Evolutionary conservation across 2,888 invertebrate species (phyloP).

Genomic region (Erynnis tages): DNA sequence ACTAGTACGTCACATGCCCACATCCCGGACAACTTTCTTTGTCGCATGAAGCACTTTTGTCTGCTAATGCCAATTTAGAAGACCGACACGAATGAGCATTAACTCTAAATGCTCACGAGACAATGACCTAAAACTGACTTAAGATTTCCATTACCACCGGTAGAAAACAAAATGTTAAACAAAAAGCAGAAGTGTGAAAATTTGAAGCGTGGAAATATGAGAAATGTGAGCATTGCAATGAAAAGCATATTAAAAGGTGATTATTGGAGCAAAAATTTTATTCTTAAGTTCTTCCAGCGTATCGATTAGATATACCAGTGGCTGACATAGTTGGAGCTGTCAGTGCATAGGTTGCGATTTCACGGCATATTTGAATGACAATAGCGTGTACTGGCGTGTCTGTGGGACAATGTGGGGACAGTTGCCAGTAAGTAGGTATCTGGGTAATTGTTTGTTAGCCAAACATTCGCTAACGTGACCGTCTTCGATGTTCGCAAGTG

Average conservation of each 20-base stretch:
- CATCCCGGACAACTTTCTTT: constrained; percentile 1
- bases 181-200: background rate
- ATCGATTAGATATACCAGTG: background rate
- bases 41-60: background rate
- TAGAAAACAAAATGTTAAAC: too few relatives aligned
- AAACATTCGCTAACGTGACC: constrained; percentile 12
- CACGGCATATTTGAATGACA: constrained; percentile 48
- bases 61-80: constrained; percentile 1
- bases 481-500: background rate
- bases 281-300: too few relatives aligned
- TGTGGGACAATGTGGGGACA: constrained; percentile 35
- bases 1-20: too few relatives aligned
- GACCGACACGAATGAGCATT: background rate
- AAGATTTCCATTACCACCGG: too few relatives aligned
- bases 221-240: too few relatives aligned
- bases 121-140: too few relatives aligned
- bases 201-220: too few relatives aligned
- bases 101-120: too few relatives aligned
- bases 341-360: constrained; percentile 33
- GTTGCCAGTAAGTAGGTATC: constrained; percentile 30
- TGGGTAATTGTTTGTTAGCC: constrained; percentile 27
- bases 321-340: background rate
- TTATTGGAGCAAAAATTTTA: too few relatives aligned
- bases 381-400: constrained; percentile 36
- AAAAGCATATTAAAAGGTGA: too few relatives aligned